Base-by-base conservation (phyloP, 2,888 invertebrate species). In the Mythimna impura region DNA sequence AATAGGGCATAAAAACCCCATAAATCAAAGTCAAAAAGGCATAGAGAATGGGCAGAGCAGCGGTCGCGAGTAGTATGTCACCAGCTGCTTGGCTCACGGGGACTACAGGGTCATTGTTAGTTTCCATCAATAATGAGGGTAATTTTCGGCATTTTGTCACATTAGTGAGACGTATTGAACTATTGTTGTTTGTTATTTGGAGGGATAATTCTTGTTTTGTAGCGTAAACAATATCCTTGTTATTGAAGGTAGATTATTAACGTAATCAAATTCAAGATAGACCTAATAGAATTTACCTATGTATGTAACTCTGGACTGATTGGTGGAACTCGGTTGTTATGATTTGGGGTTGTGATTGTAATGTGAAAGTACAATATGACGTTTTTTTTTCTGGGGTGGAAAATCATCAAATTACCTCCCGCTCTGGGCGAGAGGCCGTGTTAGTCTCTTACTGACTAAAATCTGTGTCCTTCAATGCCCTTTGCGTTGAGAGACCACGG, bases 11-110 rank as follows among this genome's bases (percentile, higher is more conserved):
- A 96, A 96, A 96, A 96, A 96, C 94, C 85, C 87, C 92, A 96
- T 96, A 96, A 96, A 96, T 96, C 96, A 96, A 96, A 96, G 96
- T 96, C 96, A 96, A 96, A 96, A 96, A 96, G 96, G 96, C 96
- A 95, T 94, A 95, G 94, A 94, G 94, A 96, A 96, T 95, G 92
- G 92, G 89, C 88, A 91, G 91, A 93, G 91, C 92, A 92, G 93
- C 91, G 93, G 93, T 91, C 94, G 93, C 94, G 94, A 92, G 92
- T 89, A 91, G 81, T 93, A 92, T 93, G 95, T 94, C 94, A 92
- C 95, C 96, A 96, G 96, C 96, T 96, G 96, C 92, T 83, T 83
- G 82, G 43, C 85, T 83, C 84, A 86, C 83, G 87, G 84, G 83
- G 78, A 85, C 89, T 82, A 82, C 83, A 88, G 91, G 91, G 88